Evolutionary conservation across 2,113 vertebrate genomes (phyloP), one percentile per base, ranked within the genome.

Genomic region (cattle (Bos taurus)): DNA sequence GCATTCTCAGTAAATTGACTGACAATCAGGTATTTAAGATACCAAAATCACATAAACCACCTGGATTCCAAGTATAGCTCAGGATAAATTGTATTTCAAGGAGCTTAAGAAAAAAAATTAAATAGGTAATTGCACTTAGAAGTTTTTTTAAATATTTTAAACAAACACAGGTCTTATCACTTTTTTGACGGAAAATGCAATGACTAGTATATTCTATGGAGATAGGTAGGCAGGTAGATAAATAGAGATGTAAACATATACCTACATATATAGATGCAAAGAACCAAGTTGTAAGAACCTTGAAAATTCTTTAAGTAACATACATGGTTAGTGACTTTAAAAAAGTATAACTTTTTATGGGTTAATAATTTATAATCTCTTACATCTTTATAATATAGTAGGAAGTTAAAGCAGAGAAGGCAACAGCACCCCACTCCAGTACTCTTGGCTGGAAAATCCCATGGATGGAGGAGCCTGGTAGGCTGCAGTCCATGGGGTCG

Each of bases 381-480:
- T 33, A 64, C 80, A 92, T 33, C 21, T 97, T 97, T 71, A 94
- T 71, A 96, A 81, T 56, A 97, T 25, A 71, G 57, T 7, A 91
- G 16, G 7, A 90, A 97, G 77, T 96, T 94, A 77, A 90, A 25
- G 93, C 46, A 10, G 46, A 48, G 46, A 48, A 48, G 46, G 46
- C 46, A 48, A 48, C 2, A 2, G 46, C 46, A 48, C 46, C 46
- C 46, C 46, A 48, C 46, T 48, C 46, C 46, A 48, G 46, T 48
- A 48, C 9, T 48, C 8, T 48, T 48, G 46, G 10, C 46, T 48
- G 10, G 46, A 48, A 48, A 48, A 48, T 48, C 46, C 46, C 46
- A 48, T 11, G 46, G 46, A 48, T 48, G 43, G 43, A 46, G 43
- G 6, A 46, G 43, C 43, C 43, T 46, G 46, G 46, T 48, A 48